Conservation (phyloP, 1,140 invertebrate species). For the Potamilus streckersoni region DNA sequence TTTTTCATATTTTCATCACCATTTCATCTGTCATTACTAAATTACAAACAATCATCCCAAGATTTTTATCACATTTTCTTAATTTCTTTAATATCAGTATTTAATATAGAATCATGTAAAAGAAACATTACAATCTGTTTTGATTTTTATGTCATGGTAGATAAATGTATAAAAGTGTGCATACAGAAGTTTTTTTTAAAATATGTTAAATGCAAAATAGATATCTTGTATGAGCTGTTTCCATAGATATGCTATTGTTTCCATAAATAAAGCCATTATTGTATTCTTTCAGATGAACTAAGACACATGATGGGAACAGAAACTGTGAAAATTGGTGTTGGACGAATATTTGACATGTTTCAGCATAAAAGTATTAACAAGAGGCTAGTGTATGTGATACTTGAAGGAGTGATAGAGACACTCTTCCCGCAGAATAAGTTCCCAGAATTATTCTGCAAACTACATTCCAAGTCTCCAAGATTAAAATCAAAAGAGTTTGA, state of each 20-base stretch:
- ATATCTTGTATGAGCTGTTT: no score
- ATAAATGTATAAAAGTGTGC: neutral
- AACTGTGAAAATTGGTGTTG: slow-evolving; percentile 84
- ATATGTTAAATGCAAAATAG: neutral
- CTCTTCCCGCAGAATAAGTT: slow-evolving; percentile 83
- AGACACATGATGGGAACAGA: slow-evolving; percentile 92
- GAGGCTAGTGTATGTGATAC: slow-evolving; percentile 84
- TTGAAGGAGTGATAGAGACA: slow-evolving; percentile 83
- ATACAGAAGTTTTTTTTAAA: neutral
- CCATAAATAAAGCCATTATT: slow-evolving; percentile 7
- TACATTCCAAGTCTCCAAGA: slow-evolving; percentile 73
- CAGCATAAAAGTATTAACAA: slow-evolving; percentile 87
- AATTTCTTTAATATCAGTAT: neutral
- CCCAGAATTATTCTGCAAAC: slow-evolving; percentile 74
- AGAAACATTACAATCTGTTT: neutral
- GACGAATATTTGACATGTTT: slow-evolving; percentile 88
- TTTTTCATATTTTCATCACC: no score
- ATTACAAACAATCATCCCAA: no score
- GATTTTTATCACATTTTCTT: no score
- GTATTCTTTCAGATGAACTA: slow-evolving; percentile 81
- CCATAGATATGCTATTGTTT: neutral
- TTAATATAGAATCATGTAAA: neutral
- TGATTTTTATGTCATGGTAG: neutral
- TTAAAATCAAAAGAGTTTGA: slow-evolving; percentile 10
- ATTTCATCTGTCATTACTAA: no score